Percentiles rank a stretch among this genome's conserved stretches.
phyloP scores from a whole-genome alignment of 2,113 vertebrate genomes.

The Rhombomys opimus region DNA sequence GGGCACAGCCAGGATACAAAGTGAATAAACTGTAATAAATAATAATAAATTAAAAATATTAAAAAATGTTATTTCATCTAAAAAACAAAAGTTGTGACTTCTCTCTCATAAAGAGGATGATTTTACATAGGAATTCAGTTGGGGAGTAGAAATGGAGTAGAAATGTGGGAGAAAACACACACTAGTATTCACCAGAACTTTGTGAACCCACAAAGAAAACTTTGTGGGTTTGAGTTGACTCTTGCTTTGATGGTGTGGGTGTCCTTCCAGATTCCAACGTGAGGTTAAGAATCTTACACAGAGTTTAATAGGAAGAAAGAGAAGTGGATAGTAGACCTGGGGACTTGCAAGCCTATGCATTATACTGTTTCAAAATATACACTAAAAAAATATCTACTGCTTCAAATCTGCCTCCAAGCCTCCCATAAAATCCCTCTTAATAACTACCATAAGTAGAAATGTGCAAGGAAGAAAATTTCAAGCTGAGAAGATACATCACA shows the following conservation, averaged over 20 bases:
- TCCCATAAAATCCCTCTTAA: not conserved
- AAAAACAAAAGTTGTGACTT: not conserved
- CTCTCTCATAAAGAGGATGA: not conserved
- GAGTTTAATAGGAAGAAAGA: not conserved
- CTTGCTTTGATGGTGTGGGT: not conserved
- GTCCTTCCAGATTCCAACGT: not conserved
- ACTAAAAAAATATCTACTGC: not conserved
- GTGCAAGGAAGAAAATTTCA: not conserved
- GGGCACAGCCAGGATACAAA: too few species aligned
- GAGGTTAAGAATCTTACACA: not conserved
- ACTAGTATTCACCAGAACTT: not conserved
- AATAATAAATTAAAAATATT: too few species aligned
- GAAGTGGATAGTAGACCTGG: not conserved
- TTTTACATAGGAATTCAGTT: not conserved
- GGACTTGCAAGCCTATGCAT: not conserved
- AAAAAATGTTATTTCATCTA: too few species aligned
- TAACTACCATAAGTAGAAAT: not conserved
- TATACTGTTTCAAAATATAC: not conserved
- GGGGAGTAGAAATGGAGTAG: not conserved
- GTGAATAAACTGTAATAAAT: too few species aligned
- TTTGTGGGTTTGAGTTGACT: not conserved
- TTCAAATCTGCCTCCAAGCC: not conserved
- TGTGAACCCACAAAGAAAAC: too few species aligned
- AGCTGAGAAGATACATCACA: not conserved
- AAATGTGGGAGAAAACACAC: not conserved